Percentiles rank a stretch among this genome's conserved stretches.
Conservation (phyloP, 2,797 vertebrate genomes). For the Acropternis orthonyx region DNA sequence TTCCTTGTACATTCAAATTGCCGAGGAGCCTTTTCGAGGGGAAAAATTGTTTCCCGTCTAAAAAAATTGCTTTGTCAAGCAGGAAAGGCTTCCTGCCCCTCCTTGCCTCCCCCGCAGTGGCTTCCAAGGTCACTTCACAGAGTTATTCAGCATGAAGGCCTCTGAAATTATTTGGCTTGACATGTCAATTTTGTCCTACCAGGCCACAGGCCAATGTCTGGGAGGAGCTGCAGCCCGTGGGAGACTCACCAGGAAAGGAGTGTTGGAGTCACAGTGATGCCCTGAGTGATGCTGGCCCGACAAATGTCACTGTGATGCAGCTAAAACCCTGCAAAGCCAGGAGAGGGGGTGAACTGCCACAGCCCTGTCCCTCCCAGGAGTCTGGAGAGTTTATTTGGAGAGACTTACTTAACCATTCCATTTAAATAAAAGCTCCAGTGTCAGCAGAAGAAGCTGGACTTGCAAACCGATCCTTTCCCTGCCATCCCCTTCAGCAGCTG, state of each 20-base stretch:
- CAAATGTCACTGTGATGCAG: neutral
- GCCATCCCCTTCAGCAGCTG: neutral
- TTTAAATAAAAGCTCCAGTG: neutral
- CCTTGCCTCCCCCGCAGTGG: neutral
- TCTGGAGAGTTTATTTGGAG: neutral
- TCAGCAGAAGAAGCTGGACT: neutral
- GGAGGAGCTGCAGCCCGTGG: neutral
- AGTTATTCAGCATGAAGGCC: neutral
- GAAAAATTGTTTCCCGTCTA: neutral
- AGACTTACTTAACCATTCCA: neutral
- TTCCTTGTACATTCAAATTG: neutral
- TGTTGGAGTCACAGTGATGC: neutral
- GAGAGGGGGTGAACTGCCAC: neutral
- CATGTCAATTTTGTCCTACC: neutral
- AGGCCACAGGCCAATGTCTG: neutral
- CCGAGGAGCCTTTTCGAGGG: neutral
- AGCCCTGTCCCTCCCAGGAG: neutral
- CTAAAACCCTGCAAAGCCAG: neutral
- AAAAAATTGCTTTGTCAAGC: neutral
- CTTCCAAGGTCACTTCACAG: slow-evolving; percentile 59
- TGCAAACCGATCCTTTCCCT: neutral
- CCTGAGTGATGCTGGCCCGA: neutral
- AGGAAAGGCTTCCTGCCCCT: neutral
- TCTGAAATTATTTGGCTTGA: slow-evolving; percentile 46
- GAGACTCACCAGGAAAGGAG: neutral